Evolutionary conservation across 1,140 invertebrate genomes (phyloP).

Genomic region (Helicoverpa zea): DNA sequence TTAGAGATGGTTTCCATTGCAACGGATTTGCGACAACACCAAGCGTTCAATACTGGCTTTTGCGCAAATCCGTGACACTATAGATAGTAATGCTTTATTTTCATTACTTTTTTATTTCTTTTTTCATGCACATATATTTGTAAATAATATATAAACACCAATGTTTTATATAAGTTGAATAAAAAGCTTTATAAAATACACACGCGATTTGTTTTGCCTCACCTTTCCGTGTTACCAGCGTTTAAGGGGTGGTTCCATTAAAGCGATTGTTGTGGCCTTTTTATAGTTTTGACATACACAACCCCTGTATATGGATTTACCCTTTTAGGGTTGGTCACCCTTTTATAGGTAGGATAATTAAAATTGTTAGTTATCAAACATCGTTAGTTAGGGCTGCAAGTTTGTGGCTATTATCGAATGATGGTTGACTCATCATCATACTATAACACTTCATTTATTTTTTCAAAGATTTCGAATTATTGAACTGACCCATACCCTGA

Average conservation of each 20-base stretch:
- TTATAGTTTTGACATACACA: constrained; percentile 47
- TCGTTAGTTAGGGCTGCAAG: neutral
- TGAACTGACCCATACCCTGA: too few relatives aligned
- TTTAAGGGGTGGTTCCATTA: constrained; percentile 59
- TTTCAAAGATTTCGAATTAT: too few relatives aligned
- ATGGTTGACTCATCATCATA: neutral
- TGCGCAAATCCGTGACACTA: constrained; percentile 49
- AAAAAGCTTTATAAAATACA: constrained; percentile 74
- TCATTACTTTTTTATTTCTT: constrained; percentile 13
- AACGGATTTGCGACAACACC: constrained; percentile 38
- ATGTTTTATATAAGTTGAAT: constrained; percentile 71
- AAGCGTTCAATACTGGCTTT: neutral
- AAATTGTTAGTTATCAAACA: constrained; percentile 32
- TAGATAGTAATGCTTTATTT: constrained; percentile 5
- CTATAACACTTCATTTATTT: neutral
- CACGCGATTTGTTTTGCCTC: constrained; percentile 78
- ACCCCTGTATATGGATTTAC: constrained; percentile 23
- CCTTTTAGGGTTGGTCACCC: constrained; percentile 45
- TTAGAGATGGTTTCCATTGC: constrained; percentile 46
- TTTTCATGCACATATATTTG: constrained; percentile 52
- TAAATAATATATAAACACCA: constrained; percentile 70
- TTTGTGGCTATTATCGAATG: neutral
- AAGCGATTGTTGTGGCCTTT: constrained; percentile 47
- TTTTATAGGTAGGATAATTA: constrained; percentile 33
- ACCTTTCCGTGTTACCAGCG: constrained; percentile 64